These are phyloP conservation scores for Aleiodes sp. DNA, from an alignment of 1,140 invertebrate genomes.

Conservation along the genomic window DNA sequence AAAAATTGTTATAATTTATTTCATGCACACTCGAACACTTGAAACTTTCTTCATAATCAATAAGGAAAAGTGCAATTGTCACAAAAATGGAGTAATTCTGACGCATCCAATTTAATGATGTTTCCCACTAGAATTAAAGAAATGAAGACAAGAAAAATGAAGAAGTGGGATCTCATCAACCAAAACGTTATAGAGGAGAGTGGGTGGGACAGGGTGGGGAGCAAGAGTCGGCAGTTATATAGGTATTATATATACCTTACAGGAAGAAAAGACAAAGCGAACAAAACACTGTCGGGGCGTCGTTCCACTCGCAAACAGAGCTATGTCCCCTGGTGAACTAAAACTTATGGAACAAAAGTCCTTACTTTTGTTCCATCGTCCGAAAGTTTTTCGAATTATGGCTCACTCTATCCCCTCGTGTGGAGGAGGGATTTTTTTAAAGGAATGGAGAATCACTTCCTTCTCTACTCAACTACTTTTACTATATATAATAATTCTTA, in stretches of 20 bases:
- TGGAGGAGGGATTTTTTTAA: no score
- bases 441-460: no score
- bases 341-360: conserved; percentile 22
- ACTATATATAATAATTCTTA: no score
- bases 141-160: background rate
- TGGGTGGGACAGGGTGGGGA: background rate
- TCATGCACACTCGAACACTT: no score
- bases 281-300: conserved; percentile 59
- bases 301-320: conserved; percentile 12
- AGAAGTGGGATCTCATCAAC: background rate
- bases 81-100: no score
- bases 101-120: no score
- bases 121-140: background rate
- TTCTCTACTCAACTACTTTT: no score
- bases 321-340: background rate
- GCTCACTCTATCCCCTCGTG: conserved; percentile 37
- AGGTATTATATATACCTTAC: conserved; percentile 38
- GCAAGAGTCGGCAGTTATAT: background rate
- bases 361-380: conserved; percentile 23
- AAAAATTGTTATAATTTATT: no score
- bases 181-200: no score
- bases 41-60: no score
- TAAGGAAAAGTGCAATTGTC: no score
- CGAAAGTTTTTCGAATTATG: conserved; percentile 63
- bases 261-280: conserved; percentile 62